Conservation (phyloP, 92 coral and sea anemone species). For the Palythoa grandis region DNA sequence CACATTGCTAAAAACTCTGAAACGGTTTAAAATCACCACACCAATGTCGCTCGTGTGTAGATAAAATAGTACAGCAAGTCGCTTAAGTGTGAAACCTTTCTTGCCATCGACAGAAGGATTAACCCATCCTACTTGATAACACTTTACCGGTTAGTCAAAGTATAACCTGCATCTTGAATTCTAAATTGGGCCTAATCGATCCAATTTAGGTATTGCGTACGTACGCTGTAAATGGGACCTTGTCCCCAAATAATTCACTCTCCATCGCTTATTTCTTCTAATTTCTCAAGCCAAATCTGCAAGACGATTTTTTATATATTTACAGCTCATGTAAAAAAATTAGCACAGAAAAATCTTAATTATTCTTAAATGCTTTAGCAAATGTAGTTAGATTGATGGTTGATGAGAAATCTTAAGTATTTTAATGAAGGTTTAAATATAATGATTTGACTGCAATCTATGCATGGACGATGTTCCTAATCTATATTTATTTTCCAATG, state of each 20-base stretch:
- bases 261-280: not conserved
- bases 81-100: not conserved
- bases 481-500: not conserved
- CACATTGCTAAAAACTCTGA: slow-evolving; percentile 29
- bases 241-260: too few relatives aligned
- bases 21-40: slow-evolving; percentile 8
- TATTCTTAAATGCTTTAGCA: slow-evolving; percentile 40
- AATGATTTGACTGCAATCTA: slow-evolving; percentile 36
- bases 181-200: not conserved
- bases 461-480: not conserved
- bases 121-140: not conserved
- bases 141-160: not conserved
- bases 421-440: slow-evolving; percentile 43
- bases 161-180: not conserved
- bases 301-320: not conserved
- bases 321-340: slow-evolving; percentile 11
- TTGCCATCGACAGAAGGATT: not conserved
- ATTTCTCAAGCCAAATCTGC: not conserved
- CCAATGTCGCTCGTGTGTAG: not conserved
- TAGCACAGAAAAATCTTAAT: slow-evolving; percentile 1
- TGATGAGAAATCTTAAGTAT: slow-evolving; percentile 29
- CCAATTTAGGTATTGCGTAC: not conserved
- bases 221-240: not conserved
- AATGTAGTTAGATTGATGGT: slow-evolving; percentile 36
- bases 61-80: slow-evolving; percentile 17